These are phyloP conservation scores for Anticlea derivata DNA, from an alignment of 2,888 invertebrate species.

Conservation along the genomic window DNA sequence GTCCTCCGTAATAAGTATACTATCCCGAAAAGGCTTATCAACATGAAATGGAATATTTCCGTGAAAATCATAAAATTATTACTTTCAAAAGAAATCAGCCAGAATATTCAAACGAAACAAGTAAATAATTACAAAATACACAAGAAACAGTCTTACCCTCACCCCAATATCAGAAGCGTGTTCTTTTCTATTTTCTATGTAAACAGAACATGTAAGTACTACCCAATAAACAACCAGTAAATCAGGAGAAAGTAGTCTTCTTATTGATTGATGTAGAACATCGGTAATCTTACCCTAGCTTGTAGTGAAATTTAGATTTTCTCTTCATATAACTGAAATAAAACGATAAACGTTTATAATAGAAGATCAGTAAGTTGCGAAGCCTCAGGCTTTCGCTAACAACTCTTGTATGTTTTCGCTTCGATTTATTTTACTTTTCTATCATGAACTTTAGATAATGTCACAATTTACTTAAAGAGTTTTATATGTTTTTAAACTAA, in stretches of 20 bases:
- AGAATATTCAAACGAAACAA: no score
- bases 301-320: slow-evolving; percentile 56
- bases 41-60: no score
- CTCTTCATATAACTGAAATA: slow-evolving; percentile 59
- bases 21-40: no score
- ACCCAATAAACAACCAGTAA: slow-evolving; percentile 11
- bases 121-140: no score
- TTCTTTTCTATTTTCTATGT: no score
- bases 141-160: no score
- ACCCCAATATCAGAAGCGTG: no score
- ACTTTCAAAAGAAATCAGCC: no score
- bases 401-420: slow-evolving; percentile 13
- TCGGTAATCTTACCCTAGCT: slow-evolving; percentile 42
- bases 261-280: slow-evolving; percentile 41
- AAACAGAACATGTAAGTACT: background rate
- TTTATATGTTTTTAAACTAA: background rate
- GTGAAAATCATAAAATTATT: no score
- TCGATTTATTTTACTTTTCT: slow-evolving; percentile 6
- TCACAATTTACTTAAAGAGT: background rate
- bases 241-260: slow-evolving; percentile 26
- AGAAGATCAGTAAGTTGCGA: slow-evolving; percentile 50
- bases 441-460: background rate
- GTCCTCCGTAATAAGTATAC: no score
- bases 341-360: slow-evolving; percentile 66
- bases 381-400: slow-evolving; percentile 43